Conservation (phyloP, 2,113 vertebrate genomes). For the Parus major region DNA sequence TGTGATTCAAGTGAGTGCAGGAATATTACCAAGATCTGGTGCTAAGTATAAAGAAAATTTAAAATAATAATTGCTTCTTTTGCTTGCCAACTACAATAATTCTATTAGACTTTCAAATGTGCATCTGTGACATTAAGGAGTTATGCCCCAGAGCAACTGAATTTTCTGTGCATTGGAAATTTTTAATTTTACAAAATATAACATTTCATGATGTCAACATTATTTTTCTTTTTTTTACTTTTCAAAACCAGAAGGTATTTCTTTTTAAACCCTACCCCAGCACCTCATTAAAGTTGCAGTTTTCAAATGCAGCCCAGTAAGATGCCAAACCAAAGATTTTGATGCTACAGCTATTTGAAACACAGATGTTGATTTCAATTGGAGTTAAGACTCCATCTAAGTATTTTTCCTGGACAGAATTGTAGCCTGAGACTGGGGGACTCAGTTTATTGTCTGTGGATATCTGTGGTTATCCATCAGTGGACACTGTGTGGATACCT, state of each 20-base stretch:
- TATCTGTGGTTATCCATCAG: background rate
- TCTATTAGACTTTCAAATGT: background rate
- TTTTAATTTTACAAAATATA: background rate
- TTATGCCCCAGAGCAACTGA: background rate
- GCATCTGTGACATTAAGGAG: background rate
- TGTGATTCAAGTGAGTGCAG: background rate
- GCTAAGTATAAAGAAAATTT: background rate
- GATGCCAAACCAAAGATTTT: background rate
- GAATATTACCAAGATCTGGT: background rate
- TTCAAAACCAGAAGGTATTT: background rate
- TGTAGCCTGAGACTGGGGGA: background rate
- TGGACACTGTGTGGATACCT: background rate
- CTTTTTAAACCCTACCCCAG: background rate
- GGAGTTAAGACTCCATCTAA: background rate
- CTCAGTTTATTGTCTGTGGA: background rate
- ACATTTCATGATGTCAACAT: background rate
- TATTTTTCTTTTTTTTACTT: background rate
- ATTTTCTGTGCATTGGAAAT: background rate
- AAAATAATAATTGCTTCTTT: background rate
- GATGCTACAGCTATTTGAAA: background rate
- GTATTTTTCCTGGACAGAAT: background rate
- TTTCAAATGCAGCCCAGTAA: background rate
- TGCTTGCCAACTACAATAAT: background rate
- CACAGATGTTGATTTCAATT: background rate
- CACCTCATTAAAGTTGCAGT: background rate